phyloP scores from a whole-genome alignment of 2,113 vertebrate genomes.

The Cichladusa arquata region DNA sequence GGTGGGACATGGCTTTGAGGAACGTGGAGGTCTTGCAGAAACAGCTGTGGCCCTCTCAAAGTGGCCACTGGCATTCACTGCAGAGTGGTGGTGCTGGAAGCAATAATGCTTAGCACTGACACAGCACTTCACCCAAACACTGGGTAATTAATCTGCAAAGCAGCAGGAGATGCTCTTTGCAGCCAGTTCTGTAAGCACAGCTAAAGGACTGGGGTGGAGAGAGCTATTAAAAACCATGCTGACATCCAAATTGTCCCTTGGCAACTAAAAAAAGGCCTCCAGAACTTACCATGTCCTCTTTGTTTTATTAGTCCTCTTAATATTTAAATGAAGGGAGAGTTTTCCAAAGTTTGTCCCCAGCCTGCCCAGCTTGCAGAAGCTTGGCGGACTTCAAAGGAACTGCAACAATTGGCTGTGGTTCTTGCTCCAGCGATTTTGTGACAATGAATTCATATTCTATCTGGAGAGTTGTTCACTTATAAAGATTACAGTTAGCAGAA shows the following conservation, averaged over 20 bases:
- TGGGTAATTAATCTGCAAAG: slow-evolving; percentile 31
- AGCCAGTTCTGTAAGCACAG: neutral
- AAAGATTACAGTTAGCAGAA: neutral
- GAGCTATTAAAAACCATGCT: neutral
- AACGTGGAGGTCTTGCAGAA: neutral
- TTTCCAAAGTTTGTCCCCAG: neutral
- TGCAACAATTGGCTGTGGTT: neutral
- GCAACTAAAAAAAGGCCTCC: slow-evolving; percentile 13
- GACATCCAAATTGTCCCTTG: slow-evolving; percentile 20
- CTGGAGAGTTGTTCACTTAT: neutral
- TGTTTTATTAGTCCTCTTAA: slow-evolving; percentile 28
- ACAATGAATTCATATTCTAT: neutral
- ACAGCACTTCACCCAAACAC: neutral
- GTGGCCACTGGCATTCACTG: neutral
- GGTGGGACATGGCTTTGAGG: neutral
- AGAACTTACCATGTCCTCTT: slow-evolving; percentile 5
- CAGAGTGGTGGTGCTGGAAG: neutral
- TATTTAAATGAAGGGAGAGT: slow-evolving; percentile 43
- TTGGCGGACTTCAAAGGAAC: neutral
- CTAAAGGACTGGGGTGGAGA: neutral
- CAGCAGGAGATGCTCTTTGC: slow-evolving; percentile 7
- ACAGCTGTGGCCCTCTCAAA: neutral
- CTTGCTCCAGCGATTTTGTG: neutral
- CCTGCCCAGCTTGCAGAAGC: neutral
- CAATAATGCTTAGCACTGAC: neutral